A percentile compares a stretch with the other conserved stretches of the same genome.
Conservation (phyloP, 2,888 invertebrate species). For the Drosophila bunnanda region DNA sequence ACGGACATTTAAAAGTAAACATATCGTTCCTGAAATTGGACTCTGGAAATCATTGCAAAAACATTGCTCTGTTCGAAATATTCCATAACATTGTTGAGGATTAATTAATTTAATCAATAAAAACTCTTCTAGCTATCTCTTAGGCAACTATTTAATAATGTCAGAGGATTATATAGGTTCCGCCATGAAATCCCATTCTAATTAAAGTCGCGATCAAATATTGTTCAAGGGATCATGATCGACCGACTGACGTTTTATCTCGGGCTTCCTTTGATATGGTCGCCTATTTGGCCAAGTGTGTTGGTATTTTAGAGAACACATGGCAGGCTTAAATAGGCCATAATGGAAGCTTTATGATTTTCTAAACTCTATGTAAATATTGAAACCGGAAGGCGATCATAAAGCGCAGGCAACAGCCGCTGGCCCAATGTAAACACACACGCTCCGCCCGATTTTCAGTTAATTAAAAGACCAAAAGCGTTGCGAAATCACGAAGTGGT, state of each 20-base stretch:
- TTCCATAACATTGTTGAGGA: background rate
- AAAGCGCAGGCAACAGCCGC: constrained; percentile 65
- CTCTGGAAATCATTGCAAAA: no score
- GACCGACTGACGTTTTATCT: constrained; percentile 31
- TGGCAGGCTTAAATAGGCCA: constrained; percentile 54
- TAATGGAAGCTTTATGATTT: constrained; percentile 69
- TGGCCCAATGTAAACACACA: constrained; percentile 57
- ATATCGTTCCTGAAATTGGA: no score
- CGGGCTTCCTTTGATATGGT: constrained; percentile 32
- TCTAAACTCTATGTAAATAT: constrained; percentile 69
- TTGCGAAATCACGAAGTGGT: constrained; percentile 47
- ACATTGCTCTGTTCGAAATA: background rate
- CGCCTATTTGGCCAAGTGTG: constrained; percentile 37
- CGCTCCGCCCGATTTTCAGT: constrained; percentile 48
- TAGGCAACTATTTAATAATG: constrained; percentile 11
- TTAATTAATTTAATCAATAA: background rate
- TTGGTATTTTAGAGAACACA: constrained; percentile 49
- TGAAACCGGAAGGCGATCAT: constrained; percentile 73
- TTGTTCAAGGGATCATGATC: constrained; percentile 32
- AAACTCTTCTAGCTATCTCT: background rate
- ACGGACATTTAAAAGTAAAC: no score
- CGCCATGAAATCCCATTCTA: constrained; percentile 13
- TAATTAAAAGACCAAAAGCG: constrained; percentile 71
- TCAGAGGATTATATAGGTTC: constrained; percentile 6
- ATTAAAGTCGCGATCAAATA: constrained; percentile 41